Evolutionary conservation across 2,113 vertebrate species (phyloP).

Genomic region (Nibea coibor): DNA sequence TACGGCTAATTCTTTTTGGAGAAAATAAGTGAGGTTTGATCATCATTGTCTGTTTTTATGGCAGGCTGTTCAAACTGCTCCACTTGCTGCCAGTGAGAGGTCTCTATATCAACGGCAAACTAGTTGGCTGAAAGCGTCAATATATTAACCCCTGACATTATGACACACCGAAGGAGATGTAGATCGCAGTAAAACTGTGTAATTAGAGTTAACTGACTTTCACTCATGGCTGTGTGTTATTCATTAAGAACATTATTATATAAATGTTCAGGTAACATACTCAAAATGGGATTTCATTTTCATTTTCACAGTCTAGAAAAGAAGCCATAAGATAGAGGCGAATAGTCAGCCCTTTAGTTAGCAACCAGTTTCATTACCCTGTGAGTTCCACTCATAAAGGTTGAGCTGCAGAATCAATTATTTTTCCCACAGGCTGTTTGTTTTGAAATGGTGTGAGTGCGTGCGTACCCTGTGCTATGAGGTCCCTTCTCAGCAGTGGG

Average conservation of each 20-base stretch:
- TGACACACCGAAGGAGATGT: neutral
- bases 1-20: neutral
- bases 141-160: neutral
- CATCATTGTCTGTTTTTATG: neutral
- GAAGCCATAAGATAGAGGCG: neutral
- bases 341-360: neutral
- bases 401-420: neutral
- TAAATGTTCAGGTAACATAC: neutral
- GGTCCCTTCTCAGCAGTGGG: constrained; percentile 92
- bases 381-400: constrained; percentile 6
- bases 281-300: constrained; percentile 4
- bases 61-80: neutral
- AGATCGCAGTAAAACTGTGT: neutral
- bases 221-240: neutral
- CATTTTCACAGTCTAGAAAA: neutral
- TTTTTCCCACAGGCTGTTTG: neutral
- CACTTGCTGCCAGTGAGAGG: neutral
- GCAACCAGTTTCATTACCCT: neutral
- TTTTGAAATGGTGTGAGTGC: constrained; percentile 49
- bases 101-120: neutral
- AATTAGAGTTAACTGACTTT: neutral
- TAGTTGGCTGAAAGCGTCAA: neutral
- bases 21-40: neutral
- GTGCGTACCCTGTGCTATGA: constrained; percentile 91
- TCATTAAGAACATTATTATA: neutral